Base-by-base conservation (phyloP, 2,113 vertebrate genomes). In the Bufo bufo region DNA sequence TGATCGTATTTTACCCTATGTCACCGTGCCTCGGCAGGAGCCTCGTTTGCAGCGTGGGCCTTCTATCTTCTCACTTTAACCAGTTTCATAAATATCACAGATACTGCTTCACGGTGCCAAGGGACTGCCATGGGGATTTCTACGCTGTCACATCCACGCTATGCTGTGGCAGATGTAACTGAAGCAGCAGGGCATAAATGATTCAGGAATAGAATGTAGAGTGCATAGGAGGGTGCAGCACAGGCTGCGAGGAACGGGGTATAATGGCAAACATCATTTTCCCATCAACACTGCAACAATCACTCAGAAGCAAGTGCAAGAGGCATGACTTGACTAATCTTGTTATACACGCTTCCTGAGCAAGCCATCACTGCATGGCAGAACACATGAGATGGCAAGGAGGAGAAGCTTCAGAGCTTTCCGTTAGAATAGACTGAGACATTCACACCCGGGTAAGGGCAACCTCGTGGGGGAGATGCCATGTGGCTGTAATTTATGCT, bases 151-250 rank as follows among this genome's bases (percentile, higher is more conserved):
- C 77, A 56, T 86, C 77, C 75, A 69, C 69, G 75, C 85, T 69
- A 63, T 43, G 75, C 75, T 80, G 77, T 69, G 77, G 85, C 85
- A 86, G 85, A 86, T 80, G 85, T 66, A 77, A 86, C 85, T 78
- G 47, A 86, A 23, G 85, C 85, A 86, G 85, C 77, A 80, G 61
- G 61, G 85, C 75, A 80, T 86, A 79, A 79, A 86, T 86, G 75
- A 86, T 69, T 86, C 85, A 86, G 80, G 84, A 11, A 77, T 50
- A 86, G 50, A 78, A 66, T 45, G 23, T 23, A 86, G 49, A 47
- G 16, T 80, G 59, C 52, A 65, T n/a, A 65, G 52, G 61, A 77
- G 45, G 61, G 58, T 65, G 74, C 45, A 47, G 56, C 56, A 49
- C n/a, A 43, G n/a, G 16, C 45, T 54, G 20, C 12, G 23, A 63